Percentiles rank a stretch among this genome's conserved stretches.
Evolutionary conservation across 2,113 vertebrate species (phyloP).

Genomic region (Megaptera novaeangliae): DNA sequence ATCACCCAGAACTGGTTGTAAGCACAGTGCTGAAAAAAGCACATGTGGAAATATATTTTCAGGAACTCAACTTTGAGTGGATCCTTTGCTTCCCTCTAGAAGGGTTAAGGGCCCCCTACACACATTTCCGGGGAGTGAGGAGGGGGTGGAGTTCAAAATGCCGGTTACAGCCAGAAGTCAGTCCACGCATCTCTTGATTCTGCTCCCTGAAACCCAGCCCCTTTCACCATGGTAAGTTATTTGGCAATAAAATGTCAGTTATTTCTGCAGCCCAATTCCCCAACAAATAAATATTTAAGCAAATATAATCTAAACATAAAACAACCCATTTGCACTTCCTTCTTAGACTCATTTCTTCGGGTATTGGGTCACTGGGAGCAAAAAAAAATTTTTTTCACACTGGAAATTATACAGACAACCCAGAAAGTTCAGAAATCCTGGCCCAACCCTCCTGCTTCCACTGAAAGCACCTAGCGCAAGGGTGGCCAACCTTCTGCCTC

Average conservation of each 20-base stretch:
- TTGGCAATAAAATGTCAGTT: conserved; percentile 75
- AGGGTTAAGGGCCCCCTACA: conserved; percentile 49
- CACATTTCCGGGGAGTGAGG: conserved; percentile 46
- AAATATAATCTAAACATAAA: conserved; percentile 79
- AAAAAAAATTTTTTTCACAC: conserved; percentile 37
- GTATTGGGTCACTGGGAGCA: conserved; percentile 53
- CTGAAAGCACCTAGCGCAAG: conserved; percentile 55
- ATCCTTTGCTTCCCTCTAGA: conserved; percentile 45
- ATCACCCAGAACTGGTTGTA: conserved; percentile 72
- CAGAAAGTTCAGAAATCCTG: conserved; percentile 70
- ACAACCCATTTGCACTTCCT: conserved; percentile 82
- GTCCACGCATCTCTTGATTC: conserved; percentile 38
- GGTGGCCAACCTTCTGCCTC: conserved; percentile 56
- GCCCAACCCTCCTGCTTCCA: conserved; percentile 49
- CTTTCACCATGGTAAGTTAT: conserved; percentile 58
- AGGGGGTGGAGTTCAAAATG: conserved; percentile 62
- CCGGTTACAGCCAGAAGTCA: conserved; percentile 66
- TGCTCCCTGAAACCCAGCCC: conserved; percentile 29
- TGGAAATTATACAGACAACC: conserved; percentile 66
- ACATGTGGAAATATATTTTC: conserved; percentile 73
- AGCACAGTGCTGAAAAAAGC: conserved; percentile 67
- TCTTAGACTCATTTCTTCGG: conserved; percentile 76
- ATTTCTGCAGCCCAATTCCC: conserved; percentile 57
- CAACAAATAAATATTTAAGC: conserved; percentile 85
- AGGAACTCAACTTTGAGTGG: conserved; percentile 63